phyloP scores from a whole-genome alignment of 2,797 vertebrate genomes.

The Melanogrammus aeglefinus region DNA sequence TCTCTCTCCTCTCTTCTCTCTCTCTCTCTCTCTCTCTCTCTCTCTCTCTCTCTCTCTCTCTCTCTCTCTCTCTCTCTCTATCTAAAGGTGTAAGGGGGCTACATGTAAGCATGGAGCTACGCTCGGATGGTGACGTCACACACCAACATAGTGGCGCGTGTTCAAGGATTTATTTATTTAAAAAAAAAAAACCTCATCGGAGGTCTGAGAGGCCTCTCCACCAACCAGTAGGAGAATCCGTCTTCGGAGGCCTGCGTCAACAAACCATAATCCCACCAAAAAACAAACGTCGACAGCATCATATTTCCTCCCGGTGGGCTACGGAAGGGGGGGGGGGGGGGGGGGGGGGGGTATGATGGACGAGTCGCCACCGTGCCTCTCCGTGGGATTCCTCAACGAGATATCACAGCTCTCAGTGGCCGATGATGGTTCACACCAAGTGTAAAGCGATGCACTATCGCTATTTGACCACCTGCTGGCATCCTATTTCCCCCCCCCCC shows the following conservation, averaged over 20 bases:
- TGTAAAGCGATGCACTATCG: slow-evolving; percentile 52
- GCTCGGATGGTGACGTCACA: neutral
- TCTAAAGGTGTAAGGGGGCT: too few relatives aligned
- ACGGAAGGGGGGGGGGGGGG: slow-evolving; percentile 26
- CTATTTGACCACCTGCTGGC: slow-evolving; percentile 59
- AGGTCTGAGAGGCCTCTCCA: neutral
- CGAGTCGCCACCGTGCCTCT: slow-evolving; percentile 32
- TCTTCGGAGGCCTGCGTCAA: neutral
- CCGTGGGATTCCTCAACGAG: slow-evolving; percentile 25
- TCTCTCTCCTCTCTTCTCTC: too few relatives aligned
- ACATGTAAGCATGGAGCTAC: neutral
- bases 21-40: too few relatives aligned
- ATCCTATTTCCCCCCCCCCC: slow-evolving; percentile 33
- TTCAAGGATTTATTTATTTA: neutral
- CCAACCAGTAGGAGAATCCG: neutral
- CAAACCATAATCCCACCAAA: slow-evolving; percentile 22
- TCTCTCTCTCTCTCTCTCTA: too few relatives aligned
- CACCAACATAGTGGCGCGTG: neutral
- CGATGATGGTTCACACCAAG: slow-evolving; percentile 47
- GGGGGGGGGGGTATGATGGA: neutral
- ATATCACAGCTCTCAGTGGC: slow-evolving; percentile 52
- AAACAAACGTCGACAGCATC: slow-evolving; percentile 43
- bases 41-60: too few relatives aligned
- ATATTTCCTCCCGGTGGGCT: slow-evolving; percentile 42
- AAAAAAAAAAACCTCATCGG: neutral